Percentiles rank a stretch among this genome's conserved stretches.
phyloP scores from a whole-genome alignment of 2,113 vertebrate species.

The Vombatus ursinus region DNA sequence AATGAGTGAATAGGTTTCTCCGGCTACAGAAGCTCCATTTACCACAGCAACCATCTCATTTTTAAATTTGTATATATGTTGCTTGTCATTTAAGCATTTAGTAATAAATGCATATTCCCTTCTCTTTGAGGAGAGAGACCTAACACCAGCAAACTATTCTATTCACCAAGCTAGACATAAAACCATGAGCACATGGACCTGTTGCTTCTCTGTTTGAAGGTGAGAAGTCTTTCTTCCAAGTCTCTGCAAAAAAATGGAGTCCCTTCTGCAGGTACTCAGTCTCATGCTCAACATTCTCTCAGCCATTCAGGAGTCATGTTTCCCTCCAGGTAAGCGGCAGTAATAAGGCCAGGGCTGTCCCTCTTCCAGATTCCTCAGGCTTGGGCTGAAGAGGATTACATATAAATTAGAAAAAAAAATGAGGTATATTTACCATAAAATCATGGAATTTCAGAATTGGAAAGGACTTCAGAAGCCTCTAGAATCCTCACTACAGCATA shows the following conservation, averaged over 20 bases:
- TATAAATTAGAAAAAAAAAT: neutral
- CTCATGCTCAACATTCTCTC: neutral
- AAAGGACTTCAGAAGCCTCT: neutral
- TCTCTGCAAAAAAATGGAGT: neutral
- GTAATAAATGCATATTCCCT: neutral
- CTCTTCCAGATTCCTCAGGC: neutral
- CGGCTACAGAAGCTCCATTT: neutral
- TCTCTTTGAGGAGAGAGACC: neutral
- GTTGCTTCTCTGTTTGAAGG: neutral
- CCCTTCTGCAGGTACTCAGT: neutral
- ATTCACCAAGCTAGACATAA: neutral
- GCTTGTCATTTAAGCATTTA: neutral
- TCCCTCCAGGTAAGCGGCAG: neutral
- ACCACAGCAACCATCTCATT: too few species aligned
- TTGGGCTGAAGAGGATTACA: neutral
- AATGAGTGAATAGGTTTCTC: too few species aligned
- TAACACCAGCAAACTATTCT: neutral
- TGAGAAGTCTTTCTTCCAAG: neutral
- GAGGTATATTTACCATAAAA: neutral
- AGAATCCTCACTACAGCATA: neutral
- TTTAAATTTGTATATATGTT: neutral
- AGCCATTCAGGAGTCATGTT: neutral
- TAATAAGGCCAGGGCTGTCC: neutral
- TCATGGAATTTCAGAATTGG: neutral
- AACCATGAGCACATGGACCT: neutral